These are phyloP conservation scores for Saccostrea glomerata DNA, from an alignment of 1,140 invertebrate species.

Conservation along the genomic window DNA sequence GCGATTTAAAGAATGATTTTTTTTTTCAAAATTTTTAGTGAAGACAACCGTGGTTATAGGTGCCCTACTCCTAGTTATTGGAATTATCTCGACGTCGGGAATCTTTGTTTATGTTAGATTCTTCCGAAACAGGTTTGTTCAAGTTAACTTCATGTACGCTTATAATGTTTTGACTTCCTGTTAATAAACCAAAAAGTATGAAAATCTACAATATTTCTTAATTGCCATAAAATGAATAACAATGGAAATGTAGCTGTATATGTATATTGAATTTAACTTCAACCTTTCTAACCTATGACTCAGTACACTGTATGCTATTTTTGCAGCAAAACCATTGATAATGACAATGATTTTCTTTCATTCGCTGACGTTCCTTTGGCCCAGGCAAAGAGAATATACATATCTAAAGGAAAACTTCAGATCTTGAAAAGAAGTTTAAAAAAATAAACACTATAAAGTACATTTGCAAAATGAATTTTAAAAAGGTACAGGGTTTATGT, in stretches of 20 bases:
- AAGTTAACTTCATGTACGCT: background rate
- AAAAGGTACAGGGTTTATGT: too few species aligned
- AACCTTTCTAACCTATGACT: too few species aligned
- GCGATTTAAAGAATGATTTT: background rate
- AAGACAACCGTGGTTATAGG: background rate
- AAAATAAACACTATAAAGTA: too few species aligned
- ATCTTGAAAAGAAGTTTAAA: too few species aligned
- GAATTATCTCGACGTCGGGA: background rate
- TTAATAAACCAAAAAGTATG: background rate
- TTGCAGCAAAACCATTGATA: background rate
- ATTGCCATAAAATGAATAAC: too few species aligned
- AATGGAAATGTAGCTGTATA: too few species aligned
- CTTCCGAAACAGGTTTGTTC: background rate
- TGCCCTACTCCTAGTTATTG: background rate
- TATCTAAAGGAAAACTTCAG: background rate
- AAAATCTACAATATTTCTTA: too few species aligned
- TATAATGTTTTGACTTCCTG: background rate
- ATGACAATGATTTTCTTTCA: background rate
- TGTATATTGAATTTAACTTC: too few species aligned
- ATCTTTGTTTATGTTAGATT: too few species aligned
- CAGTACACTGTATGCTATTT: too few species aligned
- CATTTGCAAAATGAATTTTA: too few species aligned
- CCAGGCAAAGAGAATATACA: background rate
- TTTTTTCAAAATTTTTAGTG: background rate
- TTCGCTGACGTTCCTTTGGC: background rate